Evolutionary conservation across 2,888 invertebrate genomes (phyloP).

Genomic region (Carpatolechia fugitivella): DNA sequence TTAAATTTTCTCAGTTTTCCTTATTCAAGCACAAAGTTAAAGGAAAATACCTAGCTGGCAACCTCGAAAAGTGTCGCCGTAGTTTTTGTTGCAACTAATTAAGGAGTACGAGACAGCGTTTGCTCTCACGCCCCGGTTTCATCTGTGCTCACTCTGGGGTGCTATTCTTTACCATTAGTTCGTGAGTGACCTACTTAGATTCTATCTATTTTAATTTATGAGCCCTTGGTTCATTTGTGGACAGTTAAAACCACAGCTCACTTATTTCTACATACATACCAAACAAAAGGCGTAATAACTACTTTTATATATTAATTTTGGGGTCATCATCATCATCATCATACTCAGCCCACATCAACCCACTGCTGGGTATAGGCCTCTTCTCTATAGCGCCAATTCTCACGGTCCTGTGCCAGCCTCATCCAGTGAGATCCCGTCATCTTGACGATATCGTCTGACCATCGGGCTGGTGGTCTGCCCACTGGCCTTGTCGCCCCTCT

Average conservation of each 20-base stretch:
- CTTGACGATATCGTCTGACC: no score
- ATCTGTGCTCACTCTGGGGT: slow-evolving; percentile 2
- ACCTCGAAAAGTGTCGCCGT: background rate
- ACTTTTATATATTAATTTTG: no score
- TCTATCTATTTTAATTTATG: slow-evolving; percentile 3
- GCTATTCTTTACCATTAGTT: slow-evolving; percentile 9
- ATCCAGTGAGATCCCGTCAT: no score
- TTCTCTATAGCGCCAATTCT: no score
- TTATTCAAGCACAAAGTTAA: background rate
- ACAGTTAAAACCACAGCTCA: background rate
- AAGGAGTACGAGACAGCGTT: background rate
- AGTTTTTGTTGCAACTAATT: slow-evolving; percentile 16
- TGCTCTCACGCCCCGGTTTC: slow-evolving; percentile 19
- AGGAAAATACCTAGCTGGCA: background rate
- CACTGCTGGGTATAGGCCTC: no score
- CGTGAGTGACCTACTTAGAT: slow-evolving; percentile 11
- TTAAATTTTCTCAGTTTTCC: no score
- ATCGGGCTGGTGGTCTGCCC: no score
- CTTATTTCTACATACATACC: background rate
- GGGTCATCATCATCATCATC: no score
- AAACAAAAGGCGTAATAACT: no score
- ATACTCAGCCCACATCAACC: no score
- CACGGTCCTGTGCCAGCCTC: no score
- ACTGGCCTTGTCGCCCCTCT: no score
- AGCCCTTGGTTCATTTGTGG: background rate